A percentile compares a stretch with the other conserved stretches of the same genome.
These are phyloP conservation scores for Lacanobia oleracea DNA, from an alignment of 2,888 invertebrate genomes.

Conservation along the genomic window DNA sequence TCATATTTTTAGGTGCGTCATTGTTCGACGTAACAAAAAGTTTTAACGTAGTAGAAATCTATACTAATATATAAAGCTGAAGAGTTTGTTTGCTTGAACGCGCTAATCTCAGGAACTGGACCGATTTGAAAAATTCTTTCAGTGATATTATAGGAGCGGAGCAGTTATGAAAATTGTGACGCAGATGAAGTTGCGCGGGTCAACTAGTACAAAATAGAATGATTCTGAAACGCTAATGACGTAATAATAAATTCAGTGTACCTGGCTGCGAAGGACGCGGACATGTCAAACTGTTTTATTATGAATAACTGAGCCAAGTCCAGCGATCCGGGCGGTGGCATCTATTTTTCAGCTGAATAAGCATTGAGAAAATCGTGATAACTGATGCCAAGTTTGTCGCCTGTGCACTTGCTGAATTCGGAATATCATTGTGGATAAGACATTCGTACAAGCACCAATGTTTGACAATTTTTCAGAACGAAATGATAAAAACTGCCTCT, in stretches of 20 bases:
- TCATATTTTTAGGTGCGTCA: background rate
- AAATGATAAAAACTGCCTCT: background rate
- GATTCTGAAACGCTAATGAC: conserved; percentile 23
- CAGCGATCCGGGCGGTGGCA: conserved; percentile 13
- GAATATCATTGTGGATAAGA: conserved; percentile 43
- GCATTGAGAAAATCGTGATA: conserved; percentile 48
- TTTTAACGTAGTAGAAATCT: background rate
- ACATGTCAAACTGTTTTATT: conserved; percentile 31
- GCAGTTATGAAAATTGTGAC: too few species aligned
- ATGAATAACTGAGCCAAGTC: conserved; percentile 37
- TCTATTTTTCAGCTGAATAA: conserved; percentile 56
- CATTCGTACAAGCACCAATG: conserved; percentile 4
- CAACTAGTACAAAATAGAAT: too few species aligned
- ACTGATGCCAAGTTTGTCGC: conserved; percentile 53
- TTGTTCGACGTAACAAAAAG: background rate
- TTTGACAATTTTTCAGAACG: background rate
- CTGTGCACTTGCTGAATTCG: conserved; percentile 46
- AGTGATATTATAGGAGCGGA: too few species aligned
- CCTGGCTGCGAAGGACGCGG: conserved; percentile 21
- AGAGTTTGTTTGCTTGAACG: too few species aligned
- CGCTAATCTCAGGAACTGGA: too few species aligned
- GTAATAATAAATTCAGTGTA: conserved; percentile 33
- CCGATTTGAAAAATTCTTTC: too few species aligned
- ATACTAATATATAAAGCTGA: too few species aligned
- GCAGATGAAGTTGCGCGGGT: too few species aligned